Evolutionary conservation across 92 coral and sea anemone species (phyloP).

Genomic region (Micromussa lordhowensis): DNA sequence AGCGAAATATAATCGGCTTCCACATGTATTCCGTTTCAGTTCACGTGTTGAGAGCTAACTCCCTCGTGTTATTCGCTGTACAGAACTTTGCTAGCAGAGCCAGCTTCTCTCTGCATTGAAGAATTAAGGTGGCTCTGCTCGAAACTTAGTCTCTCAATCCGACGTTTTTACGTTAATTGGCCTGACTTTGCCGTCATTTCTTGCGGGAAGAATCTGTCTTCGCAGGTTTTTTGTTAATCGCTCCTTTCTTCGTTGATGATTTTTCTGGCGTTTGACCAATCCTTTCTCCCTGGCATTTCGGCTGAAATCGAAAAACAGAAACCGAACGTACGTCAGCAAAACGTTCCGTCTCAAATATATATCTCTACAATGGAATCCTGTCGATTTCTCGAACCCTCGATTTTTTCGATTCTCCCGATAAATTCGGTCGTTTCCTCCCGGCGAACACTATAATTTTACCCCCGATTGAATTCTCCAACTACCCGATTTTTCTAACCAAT

Average conservation of each 20-base stretch:
- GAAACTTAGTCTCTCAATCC: slow-evolving; percentile 3
- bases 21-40: neutral
- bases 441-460: too few relatives aligned
- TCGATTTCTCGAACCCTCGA: too few relatives aligned
- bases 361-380: too few relatives aligned
- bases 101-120: neutral
- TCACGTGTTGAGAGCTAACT: neutral
- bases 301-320: slow-evolving; percentile 47
- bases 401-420: too few relatives aligned
- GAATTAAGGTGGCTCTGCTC: neutral
- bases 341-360: neutral
- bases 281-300: slow-evolving; percentile 78
- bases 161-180: neutral
- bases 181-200: slow-evolving; percentile 9
- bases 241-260: slow-evolving; percentile 36
- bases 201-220: neutral
- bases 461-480: too few relatives aligned
- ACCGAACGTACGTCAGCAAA: neutral
- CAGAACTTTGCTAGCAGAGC: neutral
- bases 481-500: too few relatives aligned
- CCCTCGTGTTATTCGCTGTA: neutral
- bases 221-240: slow-evolving; percentile 1
- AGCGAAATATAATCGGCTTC: neutral
- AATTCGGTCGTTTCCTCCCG: too few relatives aligned
- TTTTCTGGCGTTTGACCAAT: slow-evolving; percentile 39